phyloP scores from a whole-genome alignment of 2,797 vertebrate genomes.

The Pangasius sanitwongsei region DNA sequence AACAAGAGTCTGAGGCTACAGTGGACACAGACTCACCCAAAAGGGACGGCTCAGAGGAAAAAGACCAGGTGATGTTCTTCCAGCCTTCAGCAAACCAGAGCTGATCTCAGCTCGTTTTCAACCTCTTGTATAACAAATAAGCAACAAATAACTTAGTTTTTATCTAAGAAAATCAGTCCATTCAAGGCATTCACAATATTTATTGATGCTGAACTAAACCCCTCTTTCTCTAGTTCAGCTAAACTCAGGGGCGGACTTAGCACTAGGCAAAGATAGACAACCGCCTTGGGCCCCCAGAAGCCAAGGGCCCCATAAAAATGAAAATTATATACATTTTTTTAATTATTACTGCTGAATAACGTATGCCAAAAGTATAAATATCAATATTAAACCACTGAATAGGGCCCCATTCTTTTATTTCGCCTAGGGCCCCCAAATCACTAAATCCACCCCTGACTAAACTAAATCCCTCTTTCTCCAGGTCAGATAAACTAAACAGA shows the following conservation, averaged over 20 bases:
- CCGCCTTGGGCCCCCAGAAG: no score
- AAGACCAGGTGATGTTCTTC: not conserved
- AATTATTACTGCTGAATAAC: no score
- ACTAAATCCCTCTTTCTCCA: not conserved
- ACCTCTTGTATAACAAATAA: not conserved
- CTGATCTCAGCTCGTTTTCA: not conserved
- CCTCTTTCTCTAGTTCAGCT: not conserved
- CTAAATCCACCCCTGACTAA: not conserved
- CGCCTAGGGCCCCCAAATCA: no score
- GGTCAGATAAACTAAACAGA: not conserved
- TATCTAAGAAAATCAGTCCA: not conserved
- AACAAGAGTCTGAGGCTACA: not conserved
- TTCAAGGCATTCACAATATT: not conserved
- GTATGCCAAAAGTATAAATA: no score
- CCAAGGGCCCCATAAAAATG: no score
- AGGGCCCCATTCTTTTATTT: no score
- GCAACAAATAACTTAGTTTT: not conserved
- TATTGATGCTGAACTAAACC: not conserved
- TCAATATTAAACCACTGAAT: no score
- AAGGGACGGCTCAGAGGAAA: not conserved
- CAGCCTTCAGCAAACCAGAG: not conserved
- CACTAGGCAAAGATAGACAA: no score
- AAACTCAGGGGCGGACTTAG: no score
- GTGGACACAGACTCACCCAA: not conserved
- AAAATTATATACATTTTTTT: no score